Evolutionary conservation across 2,113 vertebrate genomes (phyloP), one percentile per base, ranked within the genome.

Genomic region (Microcebus tavaratra): DNA sequence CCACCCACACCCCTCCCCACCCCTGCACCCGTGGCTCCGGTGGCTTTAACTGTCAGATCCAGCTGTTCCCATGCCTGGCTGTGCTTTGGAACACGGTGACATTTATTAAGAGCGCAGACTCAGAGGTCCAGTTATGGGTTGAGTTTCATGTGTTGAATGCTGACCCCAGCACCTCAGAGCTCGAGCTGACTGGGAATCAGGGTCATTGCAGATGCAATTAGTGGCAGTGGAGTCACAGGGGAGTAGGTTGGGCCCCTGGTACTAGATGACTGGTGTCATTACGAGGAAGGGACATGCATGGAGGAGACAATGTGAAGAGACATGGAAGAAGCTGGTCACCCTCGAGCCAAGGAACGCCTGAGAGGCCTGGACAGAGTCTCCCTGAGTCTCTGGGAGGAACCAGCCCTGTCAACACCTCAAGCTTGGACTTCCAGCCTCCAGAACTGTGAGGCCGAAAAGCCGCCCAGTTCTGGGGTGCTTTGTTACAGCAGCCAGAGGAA

Each of bases 1-100:
- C 59, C 2, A 0, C 67, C n/a, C 25, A 4, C 13, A 3, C 2
- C 4, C 17, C 10, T 0, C 14, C 42, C 10, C 2, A 0, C 12
- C 48, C 2, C 17, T 0, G 7, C 0, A 0, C 11, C 2, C 4
- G 9, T 42, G 3, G 13, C 34, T 20, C 1, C 0, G 2, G 42
- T 9, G 6, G 4, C 31, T 25, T 61, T 9, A 4, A 12, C 8
- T 3, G 55, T 34, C 8, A 0, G 1, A 27, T 23, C 20, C 63
- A n/a, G 14, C 2, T 23, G 13, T 4, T 39, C 31, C 36, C 45
- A 45, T 1, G 10, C 11, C n/a, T 3, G 23, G 21, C 36, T 2
- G 36, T 6, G 34, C 36, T 23, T n/a, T 25, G 0, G 29, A n/a
- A n/a, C 25, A 27, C 25, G 18, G 0, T 0, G 27, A 7, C 1